Conservation (phyloP, 2,797 vertebrate genomes). For the Acipenser transmontanus region DNA sequence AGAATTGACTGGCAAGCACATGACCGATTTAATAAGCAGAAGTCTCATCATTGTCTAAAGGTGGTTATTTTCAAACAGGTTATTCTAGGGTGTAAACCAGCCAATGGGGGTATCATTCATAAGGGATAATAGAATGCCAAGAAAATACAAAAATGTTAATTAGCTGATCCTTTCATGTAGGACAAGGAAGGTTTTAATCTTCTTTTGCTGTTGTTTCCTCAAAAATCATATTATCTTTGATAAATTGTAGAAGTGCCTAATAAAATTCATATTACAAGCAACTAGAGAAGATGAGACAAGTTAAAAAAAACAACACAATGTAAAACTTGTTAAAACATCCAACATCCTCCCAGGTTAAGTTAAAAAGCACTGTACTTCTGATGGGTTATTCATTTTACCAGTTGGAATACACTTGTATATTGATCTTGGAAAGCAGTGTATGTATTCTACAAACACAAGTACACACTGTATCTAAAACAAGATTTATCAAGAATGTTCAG, state of each 20-base stretch:
- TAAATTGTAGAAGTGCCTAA: constrained; percentile 68
- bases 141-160: constrained; percentile 25
- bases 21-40: background rate
- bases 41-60: constrained; percentile 3
- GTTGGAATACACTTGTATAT: constrained; percentile 29
- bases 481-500: constrained; percentile 39
- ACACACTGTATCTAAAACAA: constrained; percentile 25
- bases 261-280: constrained; percentile 49
- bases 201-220: constrained; percentile 20
- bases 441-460: constrained; percentile 9
- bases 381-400: constrained; percentile 35
- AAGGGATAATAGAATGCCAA: background rate
- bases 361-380: constrained; percentile 29
- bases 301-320: constrained; percentile 8
- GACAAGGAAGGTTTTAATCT: constrained; percentile 32
- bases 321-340: constrained; percentile 8
- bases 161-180: constrained; percentile 28
- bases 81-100: background rate
- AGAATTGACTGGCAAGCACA: background rate
- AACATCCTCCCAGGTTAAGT: constrained; percentile 15
- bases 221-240: constrained; percentile 49
- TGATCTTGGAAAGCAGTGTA: constrained; percentile 6
- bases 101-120: background rate
- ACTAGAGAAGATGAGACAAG: constrained; percentile 45
- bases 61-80: constrained; percentile 1